Evolutionary conservation across 1,140 invertebrate species (phyloP).

Genomic region (Acyrthosiphon pisum): DNA sequence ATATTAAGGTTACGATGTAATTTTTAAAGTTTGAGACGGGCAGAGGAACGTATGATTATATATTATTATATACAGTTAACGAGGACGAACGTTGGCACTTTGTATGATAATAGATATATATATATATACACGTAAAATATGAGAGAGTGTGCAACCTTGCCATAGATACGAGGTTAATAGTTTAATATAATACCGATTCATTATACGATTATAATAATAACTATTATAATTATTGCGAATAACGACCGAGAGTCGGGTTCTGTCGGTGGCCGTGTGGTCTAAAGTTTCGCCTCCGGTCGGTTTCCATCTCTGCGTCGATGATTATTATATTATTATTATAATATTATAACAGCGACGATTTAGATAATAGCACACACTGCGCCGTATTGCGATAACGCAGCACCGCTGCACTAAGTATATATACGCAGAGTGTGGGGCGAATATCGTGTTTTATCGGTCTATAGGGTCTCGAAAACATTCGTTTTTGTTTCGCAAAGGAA

Average conservation of each 20-base stretch:
- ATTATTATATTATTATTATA: slow-evolving; percentile 2
- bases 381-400: background rate
- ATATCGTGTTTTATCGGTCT: background rate
- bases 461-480: background rate
- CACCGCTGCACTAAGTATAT: background rate
- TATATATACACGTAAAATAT: background rate
- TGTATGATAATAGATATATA: background rate
- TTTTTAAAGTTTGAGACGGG: background rate
- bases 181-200: background rate
- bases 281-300: background rate
- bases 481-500: background rate
- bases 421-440: background rate
- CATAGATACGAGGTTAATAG: background rate
- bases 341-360: background rate
- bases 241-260: background rate
- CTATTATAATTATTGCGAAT: background rate
- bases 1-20: background rate
- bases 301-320: background rate
- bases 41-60: too few relatives aligned
- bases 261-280: too few relatives aligned
- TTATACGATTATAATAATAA: background rate
- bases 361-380: background rate
- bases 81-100: background rate
- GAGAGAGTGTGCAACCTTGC: background rate
- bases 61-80: background rate